Conservation (phyloP, 2,113 vertebrate species). For the Symphodus melops region DNA sequence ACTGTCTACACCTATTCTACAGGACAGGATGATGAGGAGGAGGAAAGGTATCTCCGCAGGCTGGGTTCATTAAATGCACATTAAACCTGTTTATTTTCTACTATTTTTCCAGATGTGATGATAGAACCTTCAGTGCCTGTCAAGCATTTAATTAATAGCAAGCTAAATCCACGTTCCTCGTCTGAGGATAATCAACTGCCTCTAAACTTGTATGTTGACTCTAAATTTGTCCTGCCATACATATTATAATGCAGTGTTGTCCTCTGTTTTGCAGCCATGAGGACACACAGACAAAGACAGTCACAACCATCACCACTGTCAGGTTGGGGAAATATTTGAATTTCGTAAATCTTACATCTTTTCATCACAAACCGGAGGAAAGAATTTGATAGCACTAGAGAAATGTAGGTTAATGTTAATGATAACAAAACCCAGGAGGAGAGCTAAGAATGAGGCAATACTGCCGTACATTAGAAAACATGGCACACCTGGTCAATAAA, state of each 20-base stretch:
- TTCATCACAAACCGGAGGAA: conserved; percentile 5
- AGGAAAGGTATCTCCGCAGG: conserved; percentile 58
- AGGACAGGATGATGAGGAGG: conserved; percentile 22
- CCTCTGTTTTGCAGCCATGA: conserved; percentile 50
- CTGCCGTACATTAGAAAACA: conserved; percentile 41
- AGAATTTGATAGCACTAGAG: background rate
- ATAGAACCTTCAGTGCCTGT: conserved; percentile 42
- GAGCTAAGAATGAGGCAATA: conserved; percentile 25
- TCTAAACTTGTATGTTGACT: conserved; percentile 17
- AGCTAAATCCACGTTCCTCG: conserved; percentile 40
- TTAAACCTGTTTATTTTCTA: conserved; percentile 39
- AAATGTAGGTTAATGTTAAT: conserved; percentile 26
- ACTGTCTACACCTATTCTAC: conserved; percentile 50
- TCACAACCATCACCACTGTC: conserved; percentile 64
- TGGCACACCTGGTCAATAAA: conserved; percentile 62
- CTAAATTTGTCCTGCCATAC: conserved; percentile 8
- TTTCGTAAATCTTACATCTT: background rate
- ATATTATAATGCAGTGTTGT: conserved; percentile 41
- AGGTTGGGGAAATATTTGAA: conserved; percentile 36
- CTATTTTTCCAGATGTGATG: conserved; percentile 45
- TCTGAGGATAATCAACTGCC: conserved; percentile 41
- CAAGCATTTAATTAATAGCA: conserved; percentile 63
- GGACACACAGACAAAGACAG: conserved; percentile 43
- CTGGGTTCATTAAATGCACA: conserved; percentile 46
- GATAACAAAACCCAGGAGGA: conserved; percentile 8